phyloP scores from a whole-genome alignment of 2,888 invertebrate species.

The Lapara coniferarum region DNA sequence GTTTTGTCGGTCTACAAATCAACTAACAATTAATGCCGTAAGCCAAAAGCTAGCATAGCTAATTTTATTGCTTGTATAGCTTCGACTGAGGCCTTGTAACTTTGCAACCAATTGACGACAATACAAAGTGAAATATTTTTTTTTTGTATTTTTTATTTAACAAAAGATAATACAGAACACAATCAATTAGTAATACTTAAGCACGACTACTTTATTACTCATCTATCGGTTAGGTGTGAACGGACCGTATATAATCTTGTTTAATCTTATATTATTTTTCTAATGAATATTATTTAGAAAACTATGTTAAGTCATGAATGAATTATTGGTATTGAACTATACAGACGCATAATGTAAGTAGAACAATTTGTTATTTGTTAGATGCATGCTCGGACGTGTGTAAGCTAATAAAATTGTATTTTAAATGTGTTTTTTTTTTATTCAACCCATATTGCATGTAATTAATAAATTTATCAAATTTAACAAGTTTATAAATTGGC shows the following conservation, averaged over 20 bases:
- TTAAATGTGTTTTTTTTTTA: constrained; percentile 37
- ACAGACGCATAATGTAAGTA: constrained; percentile 53
- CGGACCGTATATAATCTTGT: constrained; percentile 12
- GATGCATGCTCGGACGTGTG: constrained; percentile 57
- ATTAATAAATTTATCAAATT: too few relatives aligned
- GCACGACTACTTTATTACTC: not conserved
- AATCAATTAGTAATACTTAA: too few relatives aligned
- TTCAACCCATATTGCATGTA: not conserved
- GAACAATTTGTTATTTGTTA: constrained; percentile 72
- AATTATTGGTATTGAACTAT: constrained; percentile 20
- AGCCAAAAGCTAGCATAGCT: too few relatives aligned
- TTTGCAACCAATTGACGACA: too few relatives aligned
- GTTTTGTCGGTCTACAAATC: too few relatives aligned
- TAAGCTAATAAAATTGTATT: constrained; percentile 62
- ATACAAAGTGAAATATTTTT: too few relatives aligned
- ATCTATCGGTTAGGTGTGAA: constrained; percentile 21
- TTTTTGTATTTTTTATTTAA: too few relatives aligned
- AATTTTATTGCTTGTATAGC: too few relatives aligned
- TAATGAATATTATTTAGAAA: constrained; percentile 4
- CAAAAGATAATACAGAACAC: too few relatives aligned
- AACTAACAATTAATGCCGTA: too few relatives aligned
- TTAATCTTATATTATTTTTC: constrained; percentile 12
- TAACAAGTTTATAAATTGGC: too few relatives aligned
- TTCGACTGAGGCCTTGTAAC: too few relatives aligned
- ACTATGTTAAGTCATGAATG: constrained; percentile 1